phyloP scores from a whole-genome alignment of 2,797 vertebrate genomes.

The Onychomys torridus region DNA sequence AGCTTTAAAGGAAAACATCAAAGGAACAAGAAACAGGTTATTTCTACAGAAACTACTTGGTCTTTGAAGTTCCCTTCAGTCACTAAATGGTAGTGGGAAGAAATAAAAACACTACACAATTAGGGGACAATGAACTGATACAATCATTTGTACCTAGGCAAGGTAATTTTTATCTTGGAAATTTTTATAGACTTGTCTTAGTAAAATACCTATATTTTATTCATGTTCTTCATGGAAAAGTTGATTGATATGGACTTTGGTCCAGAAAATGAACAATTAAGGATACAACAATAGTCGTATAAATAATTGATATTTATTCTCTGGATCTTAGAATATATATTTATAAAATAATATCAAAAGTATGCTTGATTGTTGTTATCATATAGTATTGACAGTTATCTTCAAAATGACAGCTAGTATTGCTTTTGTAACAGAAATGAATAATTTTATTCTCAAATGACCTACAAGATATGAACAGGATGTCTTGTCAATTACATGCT shows the following conservation, averaged over 20 bases:
- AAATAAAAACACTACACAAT: background rate
- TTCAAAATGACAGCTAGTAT: background rate
- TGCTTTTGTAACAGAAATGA: background rate
- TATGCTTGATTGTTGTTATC: background rate
- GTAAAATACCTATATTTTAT: background rate
- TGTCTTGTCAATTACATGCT: background rate
- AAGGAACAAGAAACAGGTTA: background rate
- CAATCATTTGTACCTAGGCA: background rate
- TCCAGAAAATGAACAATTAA: background rate
- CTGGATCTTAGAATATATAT: background rate
- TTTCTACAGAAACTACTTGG: background rate
- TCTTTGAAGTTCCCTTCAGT: background rate
- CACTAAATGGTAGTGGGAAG: background rate
- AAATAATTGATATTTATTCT: background rate
- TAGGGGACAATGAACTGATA: background rate
- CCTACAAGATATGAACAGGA: background rate
- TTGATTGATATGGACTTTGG: background rate
- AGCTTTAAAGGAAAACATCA: background rate
- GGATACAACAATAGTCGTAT: background rate
- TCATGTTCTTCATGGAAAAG: background rate
- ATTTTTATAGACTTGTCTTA: background rate
- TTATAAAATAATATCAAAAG: background rate
- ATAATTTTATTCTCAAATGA: background rate
- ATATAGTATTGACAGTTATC: background rate
- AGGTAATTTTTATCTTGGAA: background rate